phyloP scores from a whole-genome alignment of 37 sponge, comb jelly and placozoan genomes.

The Aphrocallistes beatrix region DNA sequence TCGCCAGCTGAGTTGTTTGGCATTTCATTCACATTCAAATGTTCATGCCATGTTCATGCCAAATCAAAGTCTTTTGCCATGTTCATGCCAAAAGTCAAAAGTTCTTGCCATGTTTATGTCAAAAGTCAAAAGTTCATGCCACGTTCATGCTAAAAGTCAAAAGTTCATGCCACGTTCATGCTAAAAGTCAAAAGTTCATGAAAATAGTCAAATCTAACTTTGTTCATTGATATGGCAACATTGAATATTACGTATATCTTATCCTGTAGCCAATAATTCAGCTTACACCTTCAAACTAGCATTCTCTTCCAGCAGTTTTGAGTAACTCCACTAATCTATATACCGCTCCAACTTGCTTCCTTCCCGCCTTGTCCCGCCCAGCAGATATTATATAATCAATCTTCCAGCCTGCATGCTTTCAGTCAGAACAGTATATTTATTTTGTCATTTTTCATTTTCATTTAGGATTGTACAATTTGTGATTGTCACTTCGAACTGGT shows the following conservation, averaged over 20 bases:
- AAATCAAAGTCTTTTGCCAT: too few species aligned
- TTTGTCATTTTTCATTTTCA: not conserved
- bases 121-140: too few species aligned
- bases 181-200: too few species aligned
- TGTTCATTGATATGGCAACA: not conserved
- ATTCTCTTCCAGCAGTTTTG: constrained; percentile 40
- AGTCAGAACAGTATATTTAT: constrained; percentile 8
- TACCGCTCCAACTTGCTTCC: not conserved
- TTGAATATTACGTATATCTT: not conserved
- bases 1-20: too few species aligned
- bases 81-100: too few species aligned
- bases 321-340: not conserved
- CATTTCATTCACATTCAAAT: too few species aligned
- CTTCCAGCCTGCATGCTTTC: constrained; percentile 16
- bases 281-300: constrained; percentile 89
- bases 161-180: too few species aligned
- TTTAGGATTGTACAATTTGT: not conserved
- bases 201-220: too few species aligned
- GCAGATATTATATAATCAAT: constrained; percentile 2
- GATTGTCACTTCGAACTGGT: constrained; percentile 19
- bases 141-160: too few species aligned
- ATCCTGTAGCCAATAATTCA: not conserved
- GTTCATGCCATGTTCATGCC: too few species aligned
- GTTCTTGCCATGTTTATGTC: too few species aligned
- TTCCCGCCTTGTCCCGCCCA: not conserved